phyloP scores from a whole-genome alignment of 2,888 invertebrate species.

The Patella caerulea region DNA sequence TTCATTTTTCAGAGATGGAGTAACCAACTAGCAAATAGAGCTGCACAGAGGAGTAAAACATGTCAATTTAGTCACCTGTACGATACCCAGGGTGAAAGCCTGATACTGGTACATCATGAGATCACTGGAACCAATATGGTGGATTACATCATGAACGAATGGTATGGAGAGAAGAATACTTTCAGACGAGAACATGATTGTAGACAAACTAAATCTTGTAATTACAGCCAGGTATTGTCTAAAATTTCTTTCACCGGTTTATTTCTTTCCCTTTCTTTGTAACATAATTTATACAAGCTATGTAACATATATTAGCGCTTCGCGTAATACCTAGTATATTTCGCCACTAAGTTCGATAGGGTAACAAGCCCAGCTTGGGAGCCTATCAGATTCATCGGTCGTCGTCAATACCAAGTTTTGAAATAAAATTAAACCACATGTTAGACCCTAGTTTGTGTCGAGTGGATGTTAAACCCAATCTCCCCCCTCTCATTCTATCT shows the following conservation, averaged over 20 bases:
- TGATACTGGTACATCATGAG: slow-evolving; percentile 3
- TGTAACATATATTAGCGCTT: no score
- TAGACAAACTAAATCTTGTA: slow-evolving; percentile 6
- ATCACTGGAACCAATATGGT: slow-evolving; percentile 7
- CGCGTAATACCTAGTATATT: no score
- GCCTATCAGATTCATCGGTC: no score
- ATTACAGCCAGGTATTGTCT: slow-evolving; percentile 16
- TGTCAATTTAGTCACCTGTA: slow-evolving; percentile 16
- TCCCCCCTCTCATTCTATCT: no score
- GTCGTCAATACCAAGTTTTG: no score
- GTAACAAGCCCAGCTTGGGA: no score
- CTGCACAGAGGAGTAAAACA: not conserved
- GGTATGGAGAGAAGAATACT: slow-evolving; percentile 17
- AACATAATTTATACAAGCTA: no score
- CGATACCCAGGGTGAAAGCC: slow-evolving; percentile 14
- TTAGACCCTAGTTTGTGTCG: no score
- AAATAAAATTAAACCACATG: no score
- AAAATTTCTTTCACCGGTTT: not conserved
- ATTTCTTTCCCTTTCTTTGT: no score
- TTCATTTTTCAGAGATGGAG: slow-evolving; percentile 17
- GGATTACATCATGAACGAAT: slow-evolving; percentile 13
- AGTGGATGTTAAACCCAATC: no score
- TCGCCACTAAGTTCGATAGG: no score
- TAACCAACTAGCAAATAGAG: slow-evolving; percentile 17
- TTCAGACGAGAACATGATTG: slow-evolving; percentile 11